Evolutionary conservation across 2,113 vertebrate species (phyloP), one percentile per base, ranked within the genome.

Genomic region (Xiphophorus couchianus): DNA sequence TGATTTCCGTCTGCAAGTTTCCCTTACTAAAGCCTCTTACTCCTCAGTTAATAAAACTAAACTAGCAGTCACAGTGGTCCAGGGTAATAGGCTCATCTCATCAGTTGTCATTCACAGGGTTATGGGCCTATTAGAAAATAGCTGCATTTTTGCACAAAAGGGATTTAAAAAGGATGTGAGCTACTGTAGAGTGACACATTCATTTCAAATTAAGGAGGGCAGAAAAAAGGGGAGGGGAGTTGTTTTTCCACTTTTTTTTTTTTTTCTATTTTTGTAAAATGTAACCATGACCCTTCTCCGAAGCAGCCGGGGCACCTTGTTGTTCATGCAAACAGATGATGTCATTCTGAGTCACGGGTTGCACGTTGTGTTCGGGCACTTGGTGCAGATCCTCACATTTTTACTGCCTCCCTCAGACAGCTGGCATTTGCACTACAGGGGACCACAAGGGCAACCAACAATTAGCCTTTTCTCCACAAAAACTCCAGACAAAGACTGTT

Each of bases 261-360:
- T 44, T 82, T 62, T 61, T 5, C 27, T 84, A 28, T 62, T 68
- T 68, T 71, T 42, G 85, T 86, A 68, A 88, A 80, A 86, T 73
- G 78, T 83, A 85, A 81, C 83, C 85, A 78, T 84, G 78, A 66
- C 80, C 82, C 51, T 51, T 58, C 74, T 68, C 68, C 44, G 73
- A 74, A 69, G 77, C 17, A 62, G 71, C 74, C 66, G 67, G 70
- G 75, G 71, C 74, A 72, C 80, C 83, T 85, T 88, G 85, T 87
- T 87, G 82, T 78, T 84, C 73, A 71, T 66, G 74, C 80, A 85
- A 87, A 83, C 68, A 66, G 54, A 84, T 84, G 83, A 91, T 86
- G 86, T 85, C 82, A 88, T 83, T 73, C 73, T 92, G 87, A 92
- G 86, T 93, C 89, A 90, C 25, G 62, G 70, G 75, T 82, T 71